Evolutionary conservation across 1,140 invertebrate species (phyloP), one percentile per base, ranked within the genome.

Genomic region (Yoshiicerus persimilis): DNA sequence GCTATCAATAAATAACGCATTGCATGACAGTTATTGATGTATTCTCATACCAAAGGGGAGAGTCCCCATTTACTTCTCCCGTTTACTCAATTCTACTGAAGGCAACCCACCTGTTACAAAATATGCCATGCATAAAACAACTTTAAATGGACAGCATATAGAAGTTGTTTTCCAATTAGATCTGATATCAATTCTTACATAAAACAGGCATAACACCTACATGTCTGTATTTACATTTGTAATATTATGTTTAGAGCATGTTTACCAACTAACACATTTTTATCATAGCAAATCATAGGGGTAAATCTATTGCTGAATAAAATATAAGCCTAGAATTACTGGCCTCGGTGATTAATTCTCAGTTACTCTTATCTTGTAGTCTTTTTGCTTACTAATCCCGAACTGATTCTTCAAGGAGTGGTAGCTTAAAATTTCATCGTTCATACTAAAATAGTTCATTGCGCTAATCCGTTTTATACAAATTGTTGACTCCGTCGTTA

Each of bases 11-110:
- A 80, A 80, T 80, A 80, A 80, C 32, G 32, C 20, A 80, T n/a
- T 80, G 32, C 75, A 80, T 80, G 75, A 80, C 75, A 80, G 30
- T 80, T 80, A 80, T 80, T 36, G 75, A 80, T 80, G 75, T 38
- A 80, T 80, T 80, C 32, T 80, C 75, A 80, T 80, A 80, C 38
- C 32, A 34, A 80, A 80, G 34, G 32, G 32, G 75, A 80, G 75
- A 80, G 32, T n/a, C 38, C 20, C 11, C 32, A 34, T 34, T n/a
- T 80, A n/a, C 20, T 34, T 32, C 16, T 80, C 25, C 11, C 11
- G 25, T 75, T 10, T 27, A 20, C 32, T 32, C 75, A 36, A 36
- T 13, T 80, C 23, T 20, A 80, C 75, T 80, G 75, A 80, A 80
- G 75, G 75, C 75, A 80, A 38, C 16, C 75, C 75, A 80, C 75